phyloP scores from a whole-genome alignment of 2,113 vertebrate genomes.

The Martes martes region DNA sequence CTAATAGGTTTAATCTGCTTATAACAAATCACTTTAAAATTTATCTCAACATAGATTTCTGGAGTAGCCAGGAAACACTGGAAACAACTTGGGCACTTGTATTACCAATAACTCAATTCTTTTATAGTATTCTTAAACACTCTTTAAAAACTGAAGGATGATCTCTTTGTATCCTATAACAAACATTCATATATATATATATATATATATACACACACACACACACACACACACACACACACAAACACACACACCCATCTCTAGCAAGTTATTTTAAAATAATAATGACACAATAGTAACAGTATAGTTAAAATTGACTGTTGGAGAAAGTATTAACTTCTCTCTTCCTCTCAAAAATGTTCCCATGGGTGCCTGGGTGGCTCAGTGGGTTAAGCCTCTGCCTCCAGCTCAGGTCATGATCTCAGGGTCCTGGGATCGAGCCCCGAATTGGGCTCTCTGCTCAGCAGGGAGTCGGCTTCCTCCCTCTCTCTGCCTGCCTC shows the following conservation, averaged over 20 bases:
- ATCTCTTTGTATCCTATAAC: not conserved
- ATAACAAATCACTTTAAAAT: not conserved
- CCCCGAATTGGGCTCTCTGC: too few species aligned
- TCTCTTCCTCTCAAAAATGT: not conserved
- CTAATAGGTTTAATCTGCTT: conserved; percentile 49
- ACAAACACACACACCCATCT: not conserved
- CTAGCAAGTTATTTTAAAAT: not conserved
- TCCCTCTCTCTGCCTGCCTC: too few species aligned
- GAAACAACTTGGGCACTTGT: not conserved
- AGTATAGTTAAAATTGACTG: not conserved
- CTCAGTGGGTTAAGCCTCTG: too few species aligned
- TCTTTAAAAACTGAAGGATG: not conserved
- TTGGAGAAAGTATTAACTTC: not conserved
- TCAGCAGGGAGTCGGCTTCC: too few species aligned
- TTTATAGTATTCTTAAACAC: not conserved
- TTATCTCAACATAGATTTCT: not conserved
- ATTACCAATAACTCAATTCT: not conserved
- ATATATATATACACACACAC: too few species aligned
- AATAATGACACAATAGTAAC: not conserved
- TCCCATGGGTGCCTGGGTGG: not conserved
- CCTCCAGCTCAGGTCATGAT: too few species aligned
- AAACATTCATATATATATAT: not conserved
- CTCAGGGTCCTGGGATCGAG: too few species aligned
- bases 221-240: too few species aligned
- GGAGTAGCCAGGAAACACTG: not conserved